Evolutionary conservation across 2,797 vertebrate genomes (phyloP), one percentile per base, ranked within the genome.

Genomic region (Rhabdophis nuchalis): DNA sequence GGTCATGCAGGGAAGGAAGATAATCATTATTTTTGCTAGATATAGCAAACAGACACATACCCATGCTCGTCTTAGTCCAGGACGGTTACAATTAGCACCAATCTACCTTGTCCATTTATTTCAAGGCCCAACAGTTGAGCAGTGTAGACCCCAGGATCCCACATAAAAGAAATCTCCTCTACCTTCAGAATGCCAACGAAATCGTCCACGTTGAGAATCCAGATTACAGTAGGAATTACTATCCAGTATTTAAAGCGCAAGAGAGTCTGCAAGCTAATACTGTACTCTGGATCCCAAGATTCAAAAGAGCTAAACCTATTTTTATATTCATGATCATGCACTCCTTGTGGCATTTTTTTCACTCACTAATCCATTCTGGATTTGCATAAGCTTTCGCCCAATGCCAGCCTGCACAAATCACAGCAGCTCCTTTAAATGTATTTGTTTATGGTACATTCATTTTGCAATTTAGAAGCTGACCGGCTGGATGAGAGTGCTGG

Each of bases 351-450:
- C 52, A 92, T 92, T 95, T 95, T 18, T 90, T 93, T 94, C 91
- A 92, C 90, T 91, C 46, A 91, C 93, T 96, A 92, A 96, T 95
- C 89, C 91, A 82, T 90, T 60, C 92, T 90, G 92, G 92, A 96
- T 95, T 95, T 95, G 41, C 92, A 92, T 92, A 94, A 94, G n/a
- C 8, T 58, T 94, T 32, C 86, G 68, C 2, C 58, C 94, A 88
- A 90, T 91, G 94, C 85, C 68, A 93, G 36, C 52, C 58, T 92
- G 93, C 87, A 16, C 41, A 91, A 88, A 87, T 92, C 94, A 94
- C 41, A 72, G 27, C n/a, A 93, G 87, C 82, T 96, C 89, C 10
- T 85, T 46, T 20, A 86, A 53, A n/a, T 54, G 18, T 29, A 54
- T 86, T 86, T 54, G 85, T 54, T 86, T 54, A n/a, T n/a, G n/a